Base-by-base conservation (phyloP, 2,888 invertebrate species). In the Sipunculus nudus region DNA sequence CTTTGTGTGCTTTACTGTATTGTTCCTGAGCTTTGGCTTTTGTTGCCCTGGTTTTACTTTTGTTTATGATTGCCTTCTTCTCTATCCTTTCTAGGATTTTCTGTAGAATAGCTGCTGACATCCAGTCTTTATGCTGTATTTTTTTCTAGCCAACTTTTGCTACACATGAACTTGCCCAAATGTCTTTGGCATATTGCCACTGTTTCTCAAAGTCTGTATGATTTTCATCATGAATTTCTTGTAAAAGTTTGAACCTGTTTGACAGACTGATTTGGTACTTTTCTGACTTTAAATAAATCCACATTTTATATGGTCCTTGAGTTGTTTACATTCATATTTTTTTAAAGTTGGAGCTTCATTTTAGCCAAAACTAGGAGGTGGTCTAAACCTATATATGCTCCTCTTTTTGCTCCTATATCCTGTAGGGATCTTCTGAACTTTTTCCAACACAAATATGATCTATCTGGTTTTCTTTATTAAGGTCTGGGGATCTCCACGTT, bases 401-500 rank as follows among this genome's bases (percentile, higher is more conserved):
- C 49, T n/a, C 8, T 29, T n/a, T 48, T 31, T n/a, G n/a, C 49
- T 21, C 29, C n/a, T 4, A 48, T 13, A 31, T 48, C 49, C 31
- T 48, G 4, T 19, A 48, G 29, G 26, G 31, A 29, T 29, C 49
- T 48, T 48, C 5, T 26, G 13, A 26, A 26, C 31, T 29, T 48
- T 32, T 48, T 48, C 10, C 21, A 19, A 48, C 31, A 23, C 49
- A 48, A 5, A 48, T 31, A 13, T 28, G 49, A 31, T 48, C 65
- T 19, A 64, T 61, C 49, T 67, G 61, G 55, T 69, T 69, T 21
- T 54, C 53, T 3, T 54, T 61, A 16, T 4, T 2, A 6, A 45
- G 26, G 41, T 67, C 54, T 39, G 66, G 66, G 21, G 59, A 67
- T n/a, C 19, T 35, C 62, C 62, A 59, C 50, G 65, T 63, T 23